These are phyloP conservation scores for Magallana nippona DNA, from an alignment of 2,888 invertebrate species.

Conservation along the genomic window DNA sequence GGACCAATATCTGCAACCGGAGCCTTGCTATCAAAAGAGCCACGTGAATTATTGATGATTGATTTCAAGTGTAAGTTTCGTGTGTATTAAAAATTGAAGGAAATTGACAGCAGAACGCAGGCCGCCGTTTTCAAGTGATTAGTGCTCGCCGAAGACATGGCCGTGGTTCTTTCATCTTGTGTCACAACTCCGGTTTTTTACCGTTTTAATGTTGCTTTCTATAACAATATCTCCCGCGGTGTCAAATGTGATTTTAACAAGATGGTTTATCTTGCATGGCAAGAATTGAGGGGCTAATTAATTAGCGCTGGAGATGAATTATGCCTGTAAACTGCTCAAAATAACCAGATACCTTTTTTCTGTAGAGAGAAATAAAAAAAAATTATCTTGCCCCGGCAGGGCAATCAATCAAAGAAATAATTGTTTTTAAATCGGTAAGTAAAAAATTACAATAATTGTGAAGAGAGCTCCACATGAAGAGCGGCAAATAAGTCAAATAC, in stretches of 20 bases:
- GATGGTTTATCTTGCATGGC: slow-evolving; percentile 24
- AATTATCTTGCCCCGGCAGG: not conserved
- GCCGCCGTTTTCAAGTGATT: not conserved
- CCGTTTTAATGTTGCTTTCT: not conserved
- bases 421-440: not conserved
- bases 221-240: slow-evolving; percentile 11
- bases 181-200: not conserved
- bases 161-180: slow-evolving; percentile 4
- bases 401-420: not conserved
- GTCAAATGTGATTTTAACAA: slow-evolving; percentile 32
- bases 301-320: not conserved
- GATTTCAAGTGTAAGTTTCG: slow-evolving; percentile 30
- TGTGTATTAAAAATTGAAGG: slow-evolving; percentile 33
- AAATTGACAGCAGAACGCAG: slow-evolving; percentile 3
- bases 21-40: slow-evolving; percentile 33
- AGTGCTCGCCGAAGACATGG: not conserved
- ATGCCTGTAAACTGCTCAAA: not conserved
- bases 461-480: no score
- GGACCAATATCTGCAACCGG: slow-evolving; percentile 26
- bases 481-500: no score
- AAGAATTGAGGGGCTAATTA: slow-evolving; percentile 15
- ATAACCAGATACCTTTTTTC: not conserved
- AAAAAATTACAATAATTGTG: not conserved
- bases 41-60: slow-evolving; percentile 22
- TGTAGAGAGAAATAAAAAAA: not conserved